A percentile compares a stretch with the other conserved stretches of the same genome.
Conservation (phyloP, 1,140 invertebrate species). For the Danaus melanippus region DNA sequence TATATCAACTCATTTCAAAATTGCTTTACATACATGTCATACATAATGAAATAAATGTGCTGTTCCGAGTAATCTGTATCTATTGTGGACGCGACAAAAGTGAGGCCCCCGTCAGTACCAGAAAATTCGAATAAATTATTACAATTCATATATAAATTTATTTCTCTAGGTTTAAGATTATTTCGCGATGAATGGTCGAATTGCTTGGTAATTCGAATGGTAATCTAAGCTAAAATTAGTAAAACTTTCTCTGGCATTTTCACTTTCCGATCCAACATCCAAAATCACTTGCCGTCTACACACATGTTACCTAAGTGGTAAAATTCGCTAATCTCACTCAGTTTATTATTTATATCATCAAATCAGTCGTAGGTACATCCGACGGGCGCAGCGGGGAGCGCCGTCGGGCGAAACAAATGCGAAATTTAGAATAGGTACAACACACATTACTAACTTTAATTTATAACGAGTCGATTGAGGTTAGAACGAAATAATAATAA, state of each 20-base stretch:
- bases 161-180: conserved; percentile 40
- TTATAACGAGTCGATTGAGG: conserved; percentile 36
- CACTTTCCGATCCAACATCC: conserved; percentile 37
- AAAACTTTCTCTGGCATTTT: conserved; percentile 60
- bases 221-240: conserved; percentile 66
- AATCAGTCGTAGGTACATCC: conserved; percentile 42
- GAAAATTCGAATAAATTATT: conserved; percentile 64
- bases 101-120: conserved; percentile 33
- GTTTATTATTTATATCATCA: conserved; percentile 39
- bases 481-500: conserved; percentile 27
- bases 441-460: conserved; percentile 21
- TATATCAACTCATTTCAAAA: conserved; percentile 41
- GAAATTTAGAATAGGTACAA: conserved; percentile 29
- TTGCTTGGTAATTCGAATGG: conserved; percentile 68
- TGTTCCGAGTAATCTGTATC: conserved; percentile 38
- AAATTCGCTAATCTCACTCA: conserved; percentile 64
- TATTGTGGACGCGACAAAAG: conserved; percentile 46
- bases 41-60: conserved; percentile 33
- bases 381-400: conserved; percentile 14
- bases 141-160: conserved; percentile 43
- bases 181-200: conserved; percentile 72
- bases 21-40: conserved; percentile 25
- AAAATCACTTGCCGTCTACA: conserved; percentile 55
- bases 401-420: conserved; percentile 31
- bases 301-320: conserved; percentile 54